A percentile compares a stretch with the other conserved stretches of the same genome.
Conservation (phyloP, 2,888 invertebrate genomes). For the Erpobdella octoculata region DNA sequence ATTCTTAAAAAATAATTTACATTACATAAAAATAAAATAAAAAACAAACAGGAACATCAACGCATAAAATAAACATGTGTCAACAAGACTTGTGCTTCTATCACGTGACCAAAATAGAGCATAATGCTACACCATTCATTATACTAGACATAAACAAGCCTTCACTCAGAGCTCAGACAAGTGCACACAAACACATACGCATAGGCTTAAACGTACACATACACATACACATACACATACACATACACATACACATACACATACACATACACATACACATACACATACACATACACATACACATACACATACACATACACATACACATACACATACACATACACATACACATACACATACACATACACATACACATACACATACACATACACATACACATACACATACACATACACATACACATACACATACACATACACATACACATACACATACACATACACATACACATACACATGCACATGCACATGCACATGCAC, state of each 20-base stretch:
- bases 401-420: not conserved
- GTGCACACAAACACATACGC: too few species aligned
- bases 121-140: too few species aligned
- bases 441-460: slow-evolving; percentile 4
- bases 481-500: not conserved
- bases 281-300: not conserved
- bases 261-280: not conserved
- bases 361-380: not conserved
- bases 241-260: not conserved
- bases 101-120: too few species aligned
- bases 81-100: too few species aligned
- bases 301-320: not conserved
- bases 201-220: too few species aligned
- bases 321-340: not conserved
- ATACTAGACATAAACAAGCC: too few species aligned
- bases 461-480: slow-evolving; percentile 4
- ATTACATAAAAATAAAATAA: too few species aligned
- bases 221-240: not conserved
- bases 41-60: too few species aligned
- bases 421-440: not conserved
- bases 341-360: not conserved
- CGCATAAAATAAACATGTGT: too few species aligned
- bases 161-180: too few species aligned
- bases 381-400: not conserved
- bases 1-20: too few species aligned